These are phyloP conservation scores for Regulus satrapa DNA, from an alignment of 2,113 vertebrate genomes.

Conservation along the genomic window DNA sequence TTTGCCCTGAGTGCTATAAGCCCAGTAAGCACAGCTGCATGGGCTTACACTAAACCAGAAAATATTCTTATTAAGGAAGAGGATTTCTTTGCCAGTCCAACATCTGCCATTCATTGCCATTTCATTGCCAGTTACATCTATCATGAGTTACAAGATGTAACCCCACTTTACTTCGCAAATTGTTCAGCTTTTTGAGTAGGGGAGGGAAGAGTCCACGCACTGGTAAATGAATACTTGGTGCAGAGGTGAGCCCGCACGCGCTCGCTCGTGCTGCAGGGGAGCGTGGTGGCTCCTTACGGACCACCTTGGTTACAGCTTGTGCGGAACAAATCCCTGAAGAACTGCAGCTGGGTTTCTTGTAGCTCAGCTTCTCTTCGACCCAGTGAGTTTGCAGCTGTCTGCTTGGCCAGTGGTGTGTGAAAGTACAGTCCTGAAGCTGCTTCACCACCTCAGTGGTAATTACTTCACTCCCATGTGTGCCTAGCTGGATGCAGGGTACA, in stretches of 20 bases:
- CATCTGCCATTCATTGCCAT: no score
- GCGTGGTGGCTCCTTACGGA: fast-evolving
- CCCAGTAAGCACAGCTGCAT: neutral
- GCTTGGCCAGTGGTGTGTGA: neutral
- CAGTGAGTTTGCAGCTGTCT: neutral
- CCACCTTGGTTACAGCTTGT: neutral
- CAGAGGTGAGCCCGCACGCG: neutral
- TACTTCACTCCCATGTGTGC: fast-evolving
- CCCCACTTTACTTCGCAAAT: neutral
- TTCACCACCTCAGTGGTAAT: neutral
- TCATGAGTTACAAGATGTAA: neutral
- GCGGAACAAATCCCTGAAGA: neutral
- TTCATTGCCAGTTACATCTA: no score
- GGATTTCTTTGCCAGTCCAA: neutral
- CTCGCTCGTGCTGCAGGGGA: fast-evolving
- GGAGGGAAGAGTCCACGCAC: neutral
- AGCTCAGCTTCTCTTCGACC: neutral
- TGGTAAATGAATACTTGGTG: neutral
- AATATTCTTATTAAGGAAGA: neutral
- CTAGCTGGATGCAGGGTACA: neutral
- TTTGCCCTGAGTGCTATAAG: neutral
- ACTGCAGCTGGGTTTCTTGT: neutral
- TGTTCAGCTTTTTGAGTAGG: neutral
- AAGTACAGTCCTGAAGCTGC: neutral
- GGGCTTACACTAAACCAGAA: neutral